Evolutionary conservation across 2,888 invertebrate species (phyloP).

Genomic region (Trichacis sp.): DNA sequence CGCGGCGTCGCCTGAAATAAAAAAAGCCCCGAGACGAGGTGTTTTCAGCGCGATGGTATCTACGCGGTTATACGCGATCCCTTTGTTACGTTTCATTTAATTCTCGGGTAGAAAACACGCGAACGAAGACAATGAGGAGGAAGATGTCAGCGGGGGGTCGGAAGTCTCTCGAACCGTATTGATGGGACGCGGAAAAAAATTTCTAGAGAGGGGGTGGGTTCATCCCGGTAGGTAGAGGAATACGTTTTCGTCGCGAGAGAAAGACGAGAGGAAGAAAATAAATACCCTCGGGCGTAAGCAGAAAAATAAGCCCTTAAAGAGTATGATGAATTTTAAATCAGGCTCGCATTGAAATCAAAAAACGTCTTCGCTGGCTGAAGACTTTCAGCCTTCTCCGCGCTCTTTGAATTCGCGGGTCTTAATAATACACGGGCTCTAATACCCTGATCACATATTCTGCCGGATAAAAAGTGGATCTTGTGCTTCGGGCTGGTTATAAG

Average conservation of each 20-base stretch:
- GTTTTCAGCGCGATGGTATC: conserved; percentile 23
- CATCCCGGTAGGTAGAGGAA: no score
- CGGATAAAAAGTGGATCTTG: conserved; percentile 66
- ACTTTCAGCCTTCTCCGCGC: conserved; percentile 51
- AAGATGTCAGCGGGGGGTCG: neutral
- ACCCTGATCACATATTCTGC: conserved; percentile 69
- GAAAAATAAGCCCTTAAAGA: conserved; percentile 69
- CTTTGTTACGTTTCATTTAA: conserved; percentile 29
- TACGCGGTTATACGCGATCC: conserved; percentile 32
- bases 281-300: conserved; percentile 66
- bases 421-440: conserved; percentile 69
- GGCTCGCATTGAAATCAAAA: conserved; percentile 65
- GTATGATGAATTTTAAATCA: conserved; percentile 69
- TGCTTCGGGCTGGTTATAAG: conserved; percentile 63
- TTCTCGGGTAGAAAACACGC: conserved; percentile 7
- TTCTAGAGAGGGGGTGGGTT: conserved; percentile 18
- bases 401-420: conserved; percentile 64
- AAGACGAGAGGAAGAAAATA: conserved; percentile 55
- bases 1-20: conserved; percentile 48
- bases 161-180: neutral
- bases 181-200: neutral
- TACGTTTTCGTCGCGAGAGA: conserved; percentile 45
- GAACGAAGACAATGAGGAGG: conserved; percentile 2
- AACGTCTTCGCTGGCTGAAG: conserved; percentile 64
- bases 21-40: conserved; percentile 43